Conservation (phyloP, 1,140 invertebrate genomes). For the Halictus rubicundus region DNA sequence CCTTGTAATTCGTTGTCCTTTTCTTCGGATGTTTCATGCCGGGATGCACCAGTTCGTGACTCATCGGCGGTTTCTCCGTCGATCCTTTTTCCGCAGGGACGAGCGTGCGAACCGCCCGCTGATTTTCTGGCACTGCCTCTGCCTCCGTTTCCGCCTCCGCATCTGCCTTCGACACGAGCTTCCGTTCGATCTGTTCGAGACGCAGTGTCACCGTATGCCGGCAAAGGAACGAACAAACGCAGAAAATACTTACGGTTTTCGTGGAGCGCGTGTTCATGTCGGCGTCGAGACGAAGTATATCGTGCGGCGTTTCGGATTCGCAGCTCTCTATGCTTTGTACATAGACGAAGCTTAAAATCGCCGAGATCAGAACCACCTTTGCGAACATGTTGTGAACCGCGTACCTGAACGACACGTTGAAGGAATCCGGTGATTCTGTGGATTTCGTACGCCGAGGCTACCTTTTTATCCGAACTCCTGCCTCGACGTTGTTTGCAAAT, state of each 20-base stretch:
- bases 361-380: background rate
- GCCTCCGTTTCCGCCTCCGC: no score
- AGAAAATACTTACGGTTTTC: conserved; percentile 6
- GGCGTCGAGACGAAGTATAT: background rate
- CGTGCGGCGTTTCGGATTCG: background rate
- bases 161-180: background rate
- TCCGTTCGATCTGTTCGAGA: background rate
- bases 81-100: no score
- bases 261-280: background rate
- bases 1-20: background rate
- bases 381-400: conserved; percentile 9
- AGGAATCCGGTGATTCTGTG: background rate
- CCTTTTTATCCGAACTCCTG: conserved; percentile 18
- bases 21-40: background rate
- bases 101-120: background rate
- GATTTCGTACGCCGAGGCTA: no score
- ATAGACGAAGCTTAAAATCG: conserved; percentile 13
- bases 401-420: background rate
- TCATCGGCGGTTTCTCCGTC: no score
- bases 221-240: background rate
- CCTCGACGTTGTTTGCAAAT: conserved; percentile 13
- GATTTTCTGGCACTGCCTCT: no score
- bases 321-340: conserved; percentile 2
- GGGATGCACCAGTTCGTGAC: background rate
- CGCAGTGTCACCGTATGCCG: no score